A percentile compares a stretch with the other conserved stretches of the same genome.
These are phyloP conservation scores for Colossoma macropomum DNA, from an alignment of 2,113 vertebrate genomes.

Conservation along the genomic window DNA sequence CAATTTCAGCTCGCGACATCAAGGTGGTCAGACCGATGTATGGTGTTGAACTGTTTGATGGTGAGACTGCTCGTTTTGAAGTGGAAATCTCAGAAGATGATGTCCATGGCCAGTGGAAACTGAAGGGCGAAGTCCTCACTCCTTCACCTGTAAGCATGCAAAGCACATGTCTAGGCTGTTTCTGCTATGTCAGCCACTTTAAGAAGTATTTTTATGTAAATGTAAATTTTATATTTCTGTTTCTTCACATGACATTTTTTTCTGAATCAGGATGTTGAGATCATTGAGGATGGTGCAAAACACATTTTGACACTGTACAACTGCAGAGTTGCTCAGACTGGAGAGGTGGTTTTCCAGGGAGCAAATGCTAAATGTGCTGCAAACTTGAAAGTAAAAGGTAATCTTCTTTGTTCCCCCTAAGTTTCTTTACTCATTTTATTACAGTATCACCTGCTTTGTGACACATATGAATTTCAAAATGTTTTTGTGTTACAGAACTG, in stretches of 20 bases:
- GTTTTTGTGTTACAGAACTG: conserved; percentile 83
- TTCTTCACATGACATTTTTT: conserved; percentile 13
- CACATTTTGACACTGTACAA: conserved; percentile 92
- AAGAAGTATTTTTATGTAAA: background rate
- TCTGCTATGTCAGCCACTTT: background rate
- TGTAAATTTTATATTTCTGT: background rate
- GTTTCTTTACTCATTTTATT: background rate
- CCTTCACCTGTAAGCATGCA: conserved; percentile 84
- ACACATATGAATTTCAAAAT: background rate
- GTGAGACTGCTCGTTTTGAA: conserved; percentile 96
- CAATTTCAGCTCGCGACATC: conserved; percentile 86
- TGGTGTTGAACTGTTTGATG: conserved; percentile 94
- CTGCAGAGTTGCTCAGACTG: conserved; percentile 90
- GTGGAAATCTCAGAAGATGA: conserved; percentile 95
- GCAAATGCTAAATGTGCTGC: conserved; percentile 93
- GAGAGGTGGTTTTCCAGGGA: conserved; percentile 89
- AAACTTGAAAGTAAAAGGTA: conserved; percentile 98
- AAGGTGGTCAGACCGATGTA: conserved; percentile 92
- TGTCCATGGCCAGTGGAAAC: conserved; percentile 90
- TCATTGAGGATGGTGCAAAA: conserved; percentile 93
- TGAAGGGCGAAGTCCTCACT: conserved; percentile 88
- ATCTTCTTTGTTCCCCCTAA: background rate
- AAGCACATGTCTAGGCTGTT: background rate
- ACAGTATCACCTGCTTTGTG: background rate
- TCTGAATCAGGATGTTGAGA: conserved; percentile 87